phyloP scores from a whole-genome alignment of 2,888 invertebrate genomes.

The Scaptomyza tumidula region DNA sequence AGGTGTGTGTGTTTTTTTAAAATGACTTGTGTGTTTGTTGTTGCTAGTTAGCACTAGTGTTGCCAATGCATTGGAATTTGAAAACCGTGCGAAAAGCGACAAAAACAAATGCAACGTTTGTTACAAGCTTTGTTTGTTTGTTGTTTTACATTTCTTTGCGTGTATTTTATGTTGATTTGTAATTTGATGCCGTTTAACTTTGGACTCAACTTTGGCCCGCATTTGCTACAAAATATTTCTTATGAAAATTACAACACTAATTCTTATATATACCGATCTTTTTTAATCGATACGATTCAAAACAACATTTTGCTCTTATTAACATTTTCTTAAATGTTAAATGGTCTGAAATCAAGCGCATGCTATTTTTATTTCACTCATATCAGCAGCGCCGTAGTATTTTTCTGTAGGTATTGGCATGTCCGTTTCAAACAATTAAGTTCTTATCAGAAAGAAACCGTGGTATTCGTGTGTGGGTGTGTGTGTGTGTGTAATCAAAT shows the following conservation, averaged over 20 bases:
- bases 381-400: constrained; percentile 17
- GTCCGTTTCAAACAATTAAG: constrained; percentile 64
- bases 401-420: constrained; percentile 53
- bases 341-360: background rate
- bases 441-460: constrained; percentile 74
- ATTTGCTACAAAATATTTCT: no score
- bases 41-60: constrained; percentile 61
- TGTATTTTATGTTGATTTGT: constrained; percentile 26
- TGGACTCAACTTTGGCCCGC: no score
- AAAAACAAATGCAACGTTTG: constrained; percentile 32
- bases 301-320: background rate
- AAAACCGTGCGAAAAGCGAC: constrained; percentile 70
- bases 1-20: constrained; percentile 4
- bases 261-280: background rate
- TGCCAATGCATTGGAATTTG: constrained; percentile 74
- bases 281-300: background rate
- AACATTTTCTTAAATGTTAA: constrained; percentile 16
- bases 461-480: constrained; percentile 22
- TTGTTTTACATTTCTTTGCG: background rate
- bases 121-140: constrained; percentile 23
- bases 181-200: constrained; percentile 21
- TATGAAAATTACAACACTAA: no score
- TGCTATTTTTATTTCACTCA: constrained; percentile 4
- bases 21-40: constrained; percentile 33
- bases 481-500: constrained; percentile 36